Evolutionary conservation across 2,113 vertebrate genomes (phyloP), one percentile per base, ranked within the genome.

Genomic region (Vombatus ursinus): DNA sequence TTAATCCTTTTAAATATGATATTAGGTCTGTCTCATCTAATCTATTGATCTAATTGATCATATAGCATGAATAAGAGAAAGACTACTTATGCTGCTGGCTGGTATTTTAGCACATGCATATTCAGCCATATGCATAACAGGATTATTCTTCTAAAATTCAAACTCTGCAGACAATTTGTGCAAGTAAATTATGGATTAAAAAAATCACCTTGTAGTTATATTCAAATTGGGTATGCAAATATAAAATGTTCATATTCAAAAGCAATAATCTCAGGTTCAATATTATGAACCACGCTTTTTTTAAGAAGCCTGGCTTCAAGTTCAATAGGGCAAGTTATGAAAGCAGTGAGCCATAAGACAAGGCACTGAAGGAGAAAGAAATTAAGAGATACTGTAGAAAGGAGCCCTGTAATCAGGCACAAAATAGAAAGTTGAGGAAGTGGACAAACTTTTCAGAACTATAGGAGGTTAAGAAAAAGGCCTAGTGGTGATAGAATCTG

Each of bases 391-490:
- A 61, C 49, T 94, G 22, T 95, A 22, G 4, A 77, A 91, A 93
- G 52, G 3, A 89, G n/a, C 49, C 44, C 1, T 47, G 1, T 54
- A 54, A 93, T 47, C 7, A 91, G 26, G 50, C 14, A 26, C 8
- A 9, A 57, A 92, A 97, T 68, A 94, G 50, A 93, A 50, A 89
- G 50, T 31, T 95, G 90, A 48, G 47, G 31, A 95, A 8, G 22
- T 8, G 8, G 31, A 28, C 0, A 50, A 47, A 37, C 22, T 37
- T 90, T 22, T 37, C 28, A 57, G 54, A 92, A n/a, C 26, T 92
- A 1, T 0, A 89, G n/a, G 11, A 53, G 47, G 14, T 90, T 54
- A 28, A 61, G 31, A 50, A 26, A 37, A 92, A 90, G n/a, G 16
- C 14, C 89, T 22, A 52, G 8, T 92, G 6, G 26, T 90, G 92